Evolutionary conservation across 92 coral and sea anemone genomes (phyloP).

Genomic region (Galaxea fascicularis): DNA sequence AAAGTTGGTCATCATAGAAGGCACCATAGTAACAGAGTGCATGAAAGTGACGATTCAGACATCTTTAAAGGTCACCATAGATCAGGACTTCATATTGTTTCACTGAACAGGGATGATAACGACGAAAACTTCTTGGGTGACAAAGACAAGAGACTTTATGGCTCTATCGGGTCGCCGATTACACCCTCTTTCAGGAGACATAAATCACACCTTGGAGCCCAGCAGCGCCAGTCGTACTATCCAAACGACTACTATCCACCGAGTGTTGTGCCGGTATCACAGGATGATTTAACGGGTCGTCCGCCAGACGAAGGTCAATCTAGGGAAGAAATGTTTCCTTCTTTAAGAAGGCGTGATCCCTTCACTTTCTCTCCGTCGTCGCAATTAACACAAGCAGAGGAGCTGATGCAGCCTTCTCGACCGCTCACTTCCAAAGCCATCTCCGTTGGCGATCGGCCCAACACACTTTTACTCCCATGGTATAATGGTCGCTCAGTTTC

Average conservation of each 20-base stretch:
- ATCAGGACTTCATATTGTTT: conserved; percentile 46
- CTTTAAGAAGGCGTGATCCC: conserved; percentile 35
- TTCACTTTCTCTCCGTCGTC: background rate
- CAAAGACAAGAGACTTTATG: conserved; percentile 51
- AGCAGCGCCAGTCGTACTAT: conserved; percentile 5
- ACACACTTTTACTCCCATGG: conserved; percentile 20
- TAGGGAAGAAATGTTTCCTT: conserved; percentile 33
- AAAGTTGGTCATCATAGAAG: conserved; percentile 14
- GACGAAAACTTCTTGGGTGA: background rate
- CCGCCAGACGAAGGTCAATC: conserved; percentile 30
- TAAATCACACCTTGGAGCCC: conserved; percentile 7
- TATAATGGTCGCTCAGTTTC: conserved; percentile 11
- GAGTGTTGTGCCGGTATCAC: conserved; percentile 57
- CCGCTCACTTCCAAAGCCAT: conserved; percentile 29
- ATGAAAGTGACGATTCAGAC: background rate
- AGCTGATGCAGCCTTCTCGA: conserved; percentile 31
- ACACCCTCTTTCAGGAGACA: background rate
- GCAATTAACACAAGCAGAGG: conserved; percentile 34
- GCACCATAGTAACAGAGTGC: conserved; percentile 3
- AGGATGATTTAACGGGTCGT: conserved; percentile 47
- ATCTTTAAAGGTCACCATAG: conserved; percentile 1
- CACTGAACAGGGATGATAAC: conserved; percentile 20
- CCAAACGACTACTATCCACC: conserved; percentile 52
- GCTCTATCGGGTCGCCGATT: conserved; percentile 49
- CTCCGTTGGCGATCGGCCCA: conserved; percentile 31